Evolutionary conservation across 2,797 vertebrate genomes (phyloP), one percentile per base, ranked within the genome.

Genomic region (Lepilemur ruficaudatus): DNA sequence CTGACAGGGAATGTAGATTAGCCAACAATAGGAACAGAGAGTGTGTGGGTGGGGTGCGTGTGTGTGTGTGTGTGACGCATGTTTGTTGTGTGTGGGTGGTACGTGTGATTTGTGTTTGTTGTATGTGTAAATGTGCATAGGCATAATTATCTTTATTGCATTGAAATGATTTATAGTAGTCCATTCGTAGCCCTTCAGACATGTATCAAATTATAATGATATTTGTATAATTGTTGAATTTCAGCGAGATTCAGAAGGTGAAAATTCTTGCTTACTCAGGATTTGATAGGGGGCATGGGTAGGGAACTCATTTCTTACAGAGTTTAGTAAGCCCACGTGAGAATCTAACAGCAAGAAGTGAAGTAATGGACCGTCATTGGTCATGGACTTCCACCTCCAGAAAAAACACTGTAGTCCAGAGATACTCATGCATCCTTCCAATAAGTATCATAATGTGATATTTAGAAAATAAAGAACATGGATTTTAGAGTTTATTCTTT

Each of bases 401-500:
- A 67, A 93, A 82, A 80, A 69, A 28, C 1, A 18, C 1, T 41
- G 2, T 9, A 18, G 35, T 32, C 15, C 38, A 10, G 12, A 85
- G 43, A 91, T 55, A 52, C 5, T 67, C 13, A 14, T 8, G 5
- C 38, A 79, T 81, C 55, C 93, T 63, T 79, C 32, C 25, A 59
- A 9, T 57, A 61, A 69, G 5, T 69, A 73, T 89, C 55, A 38
- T 89, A 72, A 57, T 80, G 10, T n/a, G 25, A 28, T n/a, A 65
- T 17, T 84, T 55, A 30, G 55, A 18, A 91, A 90, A 81, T 55
- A 41, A 63, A 75, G 22, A 90, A 52, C 1, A 22, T 0, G 67
- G 28, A 83, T 50, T 93, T 93, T 48, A 73, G n/a, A 28, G 35
- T 89, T 93, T 67, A 79, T 70, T 91, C 13, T 93, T 67, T 88